A percentile compares a stretch with the other conserved stretches of the same genome.
Conservation (phyloP, 2,888 invertebrate genomes). For the Pilophorus perplexus region DNA sequence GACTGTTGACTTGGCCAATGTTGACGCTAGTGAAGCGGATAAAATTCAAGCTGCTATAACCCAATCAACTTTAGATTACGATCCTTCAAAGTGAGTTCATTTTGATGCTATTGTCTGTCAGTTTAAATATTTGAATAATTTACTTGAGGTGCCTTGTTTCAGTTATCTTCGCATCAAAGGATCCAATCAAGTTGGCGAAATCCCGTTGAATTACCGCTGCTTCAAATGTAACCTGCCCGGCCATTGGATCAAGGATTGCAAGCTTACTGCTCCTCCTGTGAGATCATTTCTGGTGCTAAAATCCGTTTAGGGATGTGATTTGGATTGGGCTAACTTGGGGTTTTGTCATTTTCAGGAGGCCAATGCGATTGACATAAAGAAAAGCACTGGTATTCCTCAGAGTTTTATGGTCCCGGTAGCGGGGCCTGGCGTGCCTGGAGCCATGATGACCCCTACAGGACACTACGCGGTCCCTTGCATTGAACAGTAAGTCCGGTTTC, state of each 20-base stretch:
- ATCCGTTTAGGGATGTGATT: too few species aligned
- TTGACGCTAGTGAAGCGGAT: constrained; percentile 94
- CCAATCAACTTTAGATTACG: constrained; percentile 95
- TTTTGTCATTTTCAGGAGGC: constrained; percentile 42
- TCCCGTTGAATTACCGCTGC: constrained; percentile 89
- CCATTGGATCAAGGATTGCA: constrained; percentile 98
- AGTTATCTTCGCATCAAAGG: constrained; percentile 88
- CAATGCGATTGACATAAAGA: constrained; percentile 61
- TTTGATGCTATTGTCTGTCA: neutral
- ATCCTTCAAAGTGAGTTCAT: constrained; percentile 87
- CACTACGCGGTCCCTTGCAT: constrained; percentile 84
- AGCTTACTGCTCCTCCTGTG: constrained; percentile 56
- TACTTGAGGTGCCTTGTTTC: constrained; percentile 52
- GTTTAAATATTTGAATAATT: constrained; percentile 8
- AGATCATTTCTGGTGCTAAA: too few species aligned
- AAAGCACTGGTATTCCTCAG: constrained; percentile 95
- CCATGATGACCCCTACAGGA: constrained; percentile 84
- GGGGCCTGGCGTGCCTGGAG: constrained; percentile 83
- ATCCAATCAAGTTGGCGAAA: constrained; percentile 82
- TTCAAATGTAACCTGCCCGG: constrained; percentile 92
- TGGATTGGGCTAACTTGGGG: too few species aligned
- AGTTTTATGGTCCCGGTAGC: constrained; percentile 95
- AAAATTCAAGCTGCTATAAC: constrained; percentile 97
- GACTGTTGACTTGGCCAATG: constrained; percentile 74
- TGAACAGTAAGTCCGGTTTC: constrained; percentile 76